Base-by-base conservation (phyloP, 2,113 vertebrate genomes). In the Oncorhynchus gorbuscha region DNA sequence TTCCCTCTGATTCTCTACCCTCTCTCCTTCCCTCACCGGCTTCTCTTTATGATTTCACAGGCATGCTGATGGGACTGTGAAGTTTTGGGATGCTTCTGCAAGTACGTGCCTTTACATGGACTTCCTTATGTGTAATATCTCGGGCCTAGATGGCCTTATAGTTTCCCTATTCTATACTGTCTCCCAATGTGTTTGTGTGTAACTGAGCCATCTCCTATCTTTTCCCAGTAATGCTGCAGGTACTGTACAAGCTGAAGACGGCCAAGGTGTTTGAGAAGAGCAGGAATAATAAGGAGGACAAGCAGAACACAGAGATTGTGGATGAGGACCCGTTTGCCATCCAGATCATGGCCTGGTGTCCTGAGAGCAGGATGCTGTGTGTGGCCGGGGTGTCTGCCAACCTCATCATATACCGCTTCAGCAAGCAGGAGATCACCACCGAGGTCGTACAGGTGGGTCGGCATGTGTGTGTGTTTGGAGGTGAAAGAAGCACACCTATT, bases 81-180 rank as follows among this genome's bases (percentile, higher is more conserved):
- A 99, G 89, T 99, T 99, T 91, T 99, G 98, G 98, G 98, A 99
- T 93, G 98, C 98, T 48, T 99, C 97, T 92, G 97, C 97, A 95
- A 97, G 96, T 97, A 89, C 94, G 96, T 95, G 26, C 69, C 49
- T n/a, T 65, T 49, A 8, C 35, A 24, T n/a, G 11, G 14, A 18
- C 45, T 62, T 62, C 59, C 8, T 22, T 5, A 8, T 62, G 13
- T 62, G 59, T 3, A 22, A 22, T 62, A 9, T 62, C n/a, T 24
- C 13, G 69, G 69, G 69, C 69, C 45, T 6, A 51, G 8, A 51
- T 69, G 5, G 32, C 45, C n/a, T 28, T 26, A 18, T 4, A 5
- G 24, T 28, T 71, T 55, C 45, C 3, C 22, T 12, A 51, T 18
- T 4, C 28, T 35, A 3, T 45, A 45, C 3, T 12, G 9, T 45